Conservation (phyloP, 1,140 invertebrate genomes). For the Neodiprion fabricii region DNA sequence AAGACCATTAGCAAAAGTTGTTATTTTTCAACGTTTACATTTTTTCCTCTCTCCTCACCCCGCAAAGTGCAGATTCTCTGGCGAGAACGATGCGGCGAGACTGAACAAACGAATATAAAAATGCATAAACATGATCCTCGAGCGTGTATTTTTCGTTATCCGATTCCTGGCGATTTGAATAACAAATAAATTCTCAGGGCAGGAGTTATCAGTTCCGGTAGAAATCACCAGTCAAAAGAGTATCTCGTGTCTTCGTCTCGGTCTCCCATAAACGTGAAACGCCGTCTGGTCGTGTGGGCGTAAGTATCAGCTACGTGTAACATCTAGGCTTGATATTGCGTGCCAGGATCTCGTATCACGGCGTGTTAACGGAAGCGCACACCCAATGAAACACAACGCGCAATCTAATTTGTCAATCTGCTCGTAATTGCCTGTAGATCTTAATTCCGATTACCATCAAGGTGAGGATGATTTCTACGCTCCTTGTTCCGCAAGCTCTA, state of each 20-base stretch:
- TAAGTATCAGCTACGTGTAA: background rate
- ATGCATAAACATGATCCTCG: too few species aligned
- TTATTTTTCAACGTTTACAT: too few species aligned
- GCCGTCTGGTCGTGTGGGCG: too few species aligned
- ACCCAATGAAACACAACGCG: constrained; percentile 23
- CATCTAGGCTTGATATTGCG: constrained; percentile 27
- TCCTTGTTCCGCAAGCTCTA: background rate
- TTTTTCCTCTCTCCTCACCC: too few species aligned
- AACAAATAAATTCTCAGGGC: background rate
- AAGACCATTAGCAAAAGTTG: too few species aligned
- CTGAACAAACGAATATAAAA: too few species aligned
- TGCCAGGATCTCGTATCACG: constrained; percentile 46
- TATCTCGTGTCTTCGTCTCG: background rate
- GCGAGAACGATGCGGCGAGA: too few species aligned
- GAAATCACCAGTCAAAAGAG: background rate
- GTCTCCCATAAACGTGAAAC: background rate
- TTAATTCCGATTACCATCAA: constrained; percentile 55
- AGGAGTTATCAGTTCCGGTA: background rate
- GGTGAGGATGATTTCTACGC: constrained; percentile 43
- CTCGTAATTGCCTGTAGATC: constrained; percentile 58
- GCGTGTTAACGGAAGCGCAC: constrained; percentile 51
- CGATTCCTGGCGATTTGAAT: background rate
- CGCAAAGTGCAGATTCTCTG: too few species aligned
- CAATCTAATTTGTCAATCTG: constrained; percentile 52
- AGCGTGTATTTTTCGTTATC: too few species aligned